Evolutionary conservation across 2,888 invertebrate genomes (phyloP), one percentile per base, ranked within the genome.

Genomic region (Cordilura impudica): DNA sequence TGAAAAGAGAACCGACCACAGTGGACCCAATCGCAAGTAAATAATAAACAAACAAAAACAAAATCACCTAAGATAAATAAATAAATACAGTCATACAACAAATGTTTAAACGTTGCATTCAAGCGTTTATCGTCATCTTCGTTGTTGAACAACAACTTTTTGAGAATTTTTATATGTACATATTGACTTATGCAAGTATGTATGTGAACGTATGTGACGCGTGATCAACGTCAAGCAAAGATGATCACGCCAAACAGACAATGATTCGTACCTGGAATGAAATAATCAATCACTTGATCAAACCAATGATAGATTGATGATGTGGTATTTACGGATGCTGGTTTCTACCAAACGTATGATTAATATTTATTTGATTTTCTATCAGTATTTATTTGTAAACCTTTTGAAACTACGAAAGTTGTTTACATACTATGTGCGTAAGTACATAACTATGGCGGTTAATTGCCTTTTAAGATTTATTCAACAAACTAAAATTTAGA

Each of bases 361-460:
- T 63, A 69, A 47, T 18, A 67, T 73, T 56, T 85, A 81, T 87
- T 88, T 87, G 85, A 83, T 83, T 83, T 87, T 82, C 83, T 84
- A 86, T 87, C 84, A 83, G 83, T 84, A 84, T 81, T 83, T 86
- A 84, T 87, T 86, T 86, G 87, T 79, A 77, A 80, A 84, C 81
- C 84, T 83, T 81, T 80, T 78, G 70, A 81, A 78, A 81, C 78
- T 81, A 66, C 49, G 58, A 63, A 63, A 67, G 63, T 79, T 58
- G 35, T 66, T 78, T 47, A 65, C 63, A 65, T 23, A 35, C 54
- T 69, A 63, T 79, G 70, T 31, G 69, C 69, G 58, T 73, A 31
- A 61, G 63, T 74, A 47, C 65, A 43, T 71, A 67, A 51, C n/a
- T 70, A 66, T 35, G 29, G 60, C 73, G 58, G 66, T 29, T 61